Percentiles rank a stretch among this genome's conserved stretches.
These are phyloP conservation scores for Euzophera pinguis DNA, from an alignment of 2,888 invertebrate species.

Conservation along the genomic window DNA sequence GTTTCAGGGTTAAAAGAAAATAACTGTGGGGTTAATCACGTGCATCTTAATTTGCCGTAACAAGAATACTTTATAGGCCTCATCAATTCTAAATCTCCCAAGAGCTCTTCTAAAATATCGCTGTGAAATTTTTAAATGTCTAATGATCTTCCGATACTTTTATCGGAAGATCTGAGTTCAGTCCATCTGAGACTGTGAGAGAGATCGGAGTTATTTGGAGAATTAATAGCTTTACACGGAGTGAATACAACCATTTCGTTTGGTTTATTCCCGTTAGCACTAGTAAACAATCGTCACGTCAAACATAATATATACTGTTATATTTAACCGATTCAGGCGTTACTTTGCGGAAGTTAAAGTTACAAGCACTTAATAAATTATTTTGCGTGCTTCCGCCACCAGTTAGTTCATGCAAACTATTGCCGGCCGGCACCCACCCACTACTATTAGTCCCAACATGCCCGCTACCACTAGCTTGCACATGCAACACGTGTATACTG, in stretches of 20 bases:
- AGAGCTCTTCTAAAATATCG: slow-evolving; percentile 15
- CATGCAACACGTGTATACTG: too few species aligned
- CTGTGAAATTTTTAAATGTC: slow-evolving; percentile 22
- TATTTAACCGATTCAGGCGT: too few species aligned
- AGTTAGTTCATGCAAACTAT: too few species aligned
- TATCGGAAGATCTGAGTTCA: slow-evolving; percentile 24
- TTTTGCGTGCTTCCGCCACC: too few species aligned
- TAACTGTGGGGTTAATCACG: neutral
- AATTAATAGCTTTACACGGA: slow-evolving; percentile 32
- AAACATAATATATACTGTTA: too few species aligned
- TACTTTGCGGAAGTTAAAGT: too few species aligned
- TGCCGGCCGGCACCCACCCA: too few species aligned
- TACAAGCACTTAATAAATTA: too few species aligned
- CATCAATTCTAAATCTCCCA: slow-evolving; percentile 13
- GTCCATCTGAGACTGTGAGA: slow-evolving; percentile 24
- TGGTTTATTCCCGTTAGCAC: neutral
- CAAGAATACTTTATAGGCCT: slow-evolving; percentile 6
- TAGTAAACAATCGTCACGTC: neutral
- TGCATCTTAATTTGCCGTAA: slow-evolving; percentile 4
- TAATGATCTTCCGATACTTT: slow-evolving; percentile 23
- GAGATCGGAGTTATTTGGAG: slow-evolving; percentile 32
- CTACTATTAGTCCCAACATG: too few species aligned
- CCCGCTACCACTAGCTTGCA: too few species aligned
- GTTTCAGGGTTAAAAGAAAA: neutral
- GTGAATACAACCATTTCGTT: slow-evolving; percentile 27